A percentile compares a stretch with the other conserved stretches of the same genome.
These are phyloP conservation scores for Thomomys bottae DNA, from an alignment of 2,113 vertebrate genomes.

Conservation along the genomic window DNA sequence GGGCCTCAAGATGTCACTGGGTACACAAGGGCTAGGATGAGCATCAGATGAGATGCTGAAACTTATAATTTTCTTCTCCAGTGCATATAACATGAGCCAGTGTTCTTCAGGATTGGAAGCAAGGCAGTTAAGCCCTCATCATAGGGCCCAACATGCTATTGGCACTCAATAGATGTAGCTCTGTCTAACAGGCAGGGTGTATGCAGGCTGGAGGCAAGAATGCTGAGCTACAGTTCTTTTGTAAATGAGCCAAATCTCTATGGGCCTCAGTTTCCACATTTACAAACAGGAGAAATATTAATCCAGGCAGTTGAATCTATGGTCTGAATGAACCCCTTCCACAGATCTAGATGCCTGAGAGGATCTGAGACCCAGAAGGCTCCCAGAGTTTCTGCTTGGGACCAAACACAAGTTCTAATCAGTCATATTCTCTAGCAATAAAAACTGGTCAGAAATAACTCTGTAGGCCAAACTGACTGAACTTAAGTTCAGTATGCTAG, in stretches of 20 bases:
- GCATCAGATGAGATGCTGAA: background rate
- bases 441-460: constrained; percentile 22
- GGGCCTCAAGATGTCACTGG: background rate
- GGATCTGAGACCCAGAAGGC: background rate
- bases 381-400: background rate
- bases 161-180: background rate
- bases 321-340: background rate
- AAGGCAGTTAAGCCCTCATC: background rate
- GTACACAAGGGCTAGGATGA: background rate
- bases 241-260: background rate
- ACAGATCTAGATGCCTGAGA: background rate
- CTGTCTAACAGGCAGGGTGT: background rate
- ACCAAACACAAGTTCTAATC: background rate
- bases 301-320: background rate
- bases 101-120: background rate
- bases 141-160: background rate
- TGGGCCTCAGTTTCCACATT: background rate
- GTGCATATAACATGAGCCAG: background rate
- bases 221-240: background rate
- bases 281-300: background rate
- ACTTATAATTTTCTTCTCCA: background rate
- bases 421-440: background rate
- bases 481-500: background rate
- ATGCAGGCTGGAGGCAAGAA: background rate
- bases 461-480: background rate